A percentile compares a stretch with the other conserved stretches of the same genome.
Evolutionary conservation across 92 coral and sea anemone genomes (phyloP).

Genomic region (Nematostella vectensis): DNA sequence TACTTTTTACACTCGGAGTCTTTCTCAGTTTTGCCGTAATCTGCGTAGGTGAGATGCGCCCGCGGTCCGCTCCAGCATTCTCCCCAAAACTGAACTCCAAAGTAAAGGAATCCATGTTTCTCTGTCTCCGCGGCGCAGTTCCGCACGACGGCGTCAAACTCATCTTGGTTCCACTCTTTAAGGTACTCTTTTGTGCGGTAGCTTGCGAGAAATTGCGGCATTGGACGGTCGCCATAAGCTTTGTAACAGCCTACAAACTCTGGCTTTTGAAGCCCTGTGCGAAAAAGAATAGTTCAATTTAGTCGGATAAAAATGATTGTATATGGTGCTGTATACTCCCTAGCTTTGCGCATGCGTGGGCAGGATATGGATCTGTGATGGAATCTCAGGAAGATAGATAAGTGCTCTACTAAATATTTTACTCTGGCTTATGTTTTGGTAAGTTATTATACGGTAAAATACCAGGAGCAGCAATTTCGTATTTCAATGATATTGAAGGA

Average conservation of each 20-base stretch:
- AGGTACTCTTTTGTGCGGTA: background rate
- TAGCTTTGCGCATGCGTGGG: no score
- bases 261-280: background rate
- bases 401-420: no score
- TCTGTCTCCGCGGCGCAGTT: background rate
- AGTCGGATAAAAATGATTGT: no score
- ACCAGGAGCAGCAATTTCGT: no score
- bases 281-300: no score
- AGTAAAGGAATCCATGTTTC: background rate
- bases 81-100: background rate
- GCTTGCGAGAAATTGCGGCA: background rate
- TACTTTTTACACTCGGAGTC: background rate
- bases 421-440: no score
- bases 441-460: no score
- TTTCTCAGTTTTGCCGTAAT: background rate
- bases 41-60: background rate
- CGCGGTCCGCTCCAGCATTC: background rate
- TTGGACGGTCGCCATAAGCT: background rate
- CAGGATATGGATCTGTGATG: no score
- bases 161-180: background rate
- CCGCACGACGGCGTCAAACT: background rate
- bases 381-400: no score
- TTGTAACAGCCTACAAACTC: background rate
- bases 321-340: no score
- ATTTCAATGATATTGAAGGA: no score